Base-by-base conservation (phyloP, 2,113 vertebrate species). In the Corapipo altera region DNA sequence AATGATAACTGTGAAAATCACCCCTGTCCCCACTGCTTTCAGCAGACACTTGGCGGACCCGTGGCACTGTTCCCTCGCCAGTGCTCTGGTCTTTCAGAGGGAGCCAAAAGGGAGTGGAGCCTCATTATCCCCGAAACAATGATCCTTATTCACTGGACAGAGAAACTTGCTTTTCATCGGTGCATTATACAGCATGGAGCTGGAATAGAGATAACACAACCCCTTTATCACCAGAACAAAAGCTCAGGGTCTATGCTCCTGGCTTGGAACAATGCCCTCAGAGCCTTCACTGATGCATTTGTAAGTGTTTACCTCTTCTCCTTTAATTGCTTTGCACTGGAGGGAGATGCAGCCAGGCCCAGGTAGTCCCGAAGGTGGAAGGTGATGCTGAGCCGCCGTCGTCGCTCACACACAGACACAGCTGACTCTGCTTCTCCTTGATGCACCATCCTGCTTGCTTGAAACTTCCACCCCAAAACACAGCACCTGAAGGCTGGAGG, bases 101-200 rank as follows among this genome's bases (percentile, higher is more conserved):
- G 33, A 97, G 97, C 97, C 97, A 98, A 96, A 97, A 88, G 91
- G 93, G 96, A 89, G 70, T 74, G 95, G 85, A 88, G 72, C 48
- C 81, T 97, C 95, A 94, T 97, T 97, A 96, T 92, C 72, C 93
- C 88, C 17, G 8, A 96, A 97, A 98, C 85, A 98, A 97, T 95
- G 89, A 82, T 97, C 75, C 88, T 97, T 89, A 95, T 96, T 97
- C 97, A 97, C 46, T 89, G 93, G 88, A 83, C 89, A 91, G 91
- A 90, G 95, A 97, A 97, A 97, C 81, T 95, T 96, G 95, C 91
- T 89, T 97, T 97, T 92, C 83, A 85, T 92, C 2, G 28, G 51
- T 0, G 7, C 30, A 30, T 91, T 97, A 91, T 92, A 93, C 24
- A 65, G 93, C 41, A 9, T 11, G 1, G 76, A 79, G 65, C 83